A percentile compares a stretch with the other conserved stretches of the same genome.
These are phyloP conservation scores for Takifugu bimaculatus DNA, from an alignment of 2,113 vertebrate species.

Conservation along the genomic window DNA sequence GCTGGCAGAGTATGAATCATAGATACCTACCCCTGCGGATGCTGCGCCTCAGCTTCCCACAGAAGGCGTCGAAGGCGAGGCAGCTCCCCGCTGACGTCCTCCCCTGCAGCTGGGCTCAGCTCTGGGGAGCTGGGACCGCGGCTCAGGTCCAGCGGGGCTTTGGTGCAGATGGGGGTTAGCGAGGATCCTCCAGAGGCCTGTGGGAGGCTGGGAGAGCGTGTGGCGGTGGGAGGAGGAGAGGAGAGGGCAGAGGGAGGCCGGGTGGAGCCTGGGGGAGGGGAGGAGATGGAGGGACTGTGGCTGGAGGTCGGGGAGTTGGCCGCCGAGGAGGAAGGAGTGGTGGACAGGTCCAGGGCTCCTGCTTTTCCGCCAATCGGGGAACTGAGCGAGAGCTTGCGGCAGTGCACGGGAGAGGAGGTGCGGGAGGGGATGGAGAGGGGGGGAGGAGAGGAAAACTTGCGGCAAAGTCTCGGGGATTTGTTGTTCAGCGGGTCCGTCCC, in stretches of 20 bases:
- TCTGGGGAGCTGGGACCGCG: conserved; percentile 82
- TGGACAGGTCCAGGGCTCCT: conserved; percentile 81
- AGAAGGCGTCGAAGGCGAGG: conserved; percentile 82
- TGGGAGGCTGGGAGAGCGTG: conserved; percentile 51
- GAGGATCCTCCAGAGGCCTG: conserved; percentile 64
- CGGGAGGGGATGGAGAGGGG: conserved; percentile 83
- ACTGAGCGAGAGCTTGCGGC: conserved; percentile 88
- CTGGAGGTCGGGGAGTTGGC: conserved; percentile 82
- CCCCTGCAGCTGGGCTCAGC: conserved; percentile 74
- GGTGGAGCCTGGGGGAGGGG: conserved; percentile 64
- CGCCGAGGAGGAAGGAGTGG: conserved; percentile 65
- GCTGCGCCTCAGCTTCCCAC: conserved; percentile 86
- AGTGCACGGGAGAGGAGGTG: conserved; percentile 86
- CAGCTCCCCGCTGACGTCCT: conserved; percentile 79
- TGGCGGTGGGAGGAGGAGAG: conserved; percentile 54
- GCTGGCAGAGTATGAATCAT: conserved; percentile 15
- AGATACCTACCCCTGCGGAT: conserved; percentile 80
- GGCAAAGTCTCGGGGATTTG: conserved; percentile 86
- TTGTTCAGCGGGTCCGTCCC: conserved; percentile 80
- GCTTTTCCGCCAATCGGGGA: conserved; percentile 81
- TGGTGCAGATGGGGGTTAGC: conserved; percentile 68
- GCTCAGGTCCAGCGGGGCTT: conserved; percentile 84
- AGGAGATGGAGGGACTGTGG: conserved; percentile 68
- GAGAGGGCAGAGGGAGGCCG: conserved; percentile 68
- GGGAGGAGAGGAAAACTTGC: conserved; percentile 94